These are phyloP conservation scores for Tragelaphus oryx DNA, from an alignment of 2,797 vertebrate species.

Conservation along the genomic window DNA sequence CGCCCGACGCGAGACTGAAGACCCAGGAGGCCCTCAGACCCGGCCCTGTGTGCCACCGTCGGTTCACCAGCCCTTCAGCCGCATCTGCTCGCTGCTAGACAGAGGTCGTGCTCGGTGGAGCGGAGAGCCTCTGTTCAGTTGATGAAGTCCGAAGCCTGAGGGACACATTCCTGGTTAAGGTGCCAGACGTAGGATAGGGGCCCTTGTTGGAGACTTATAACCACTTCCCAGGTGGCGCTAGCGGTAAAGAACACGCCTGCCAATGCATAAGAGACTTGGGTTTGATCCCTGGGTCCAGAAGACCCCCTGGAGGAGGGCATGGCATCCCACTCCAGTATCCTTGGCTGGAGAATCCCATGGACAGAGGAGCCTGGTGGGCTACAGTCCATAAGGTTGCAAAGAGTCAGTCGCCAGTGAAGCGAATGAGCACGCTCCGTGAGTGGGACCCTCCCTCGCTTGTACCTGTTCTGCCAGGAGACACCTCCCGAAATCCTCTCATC, in stretches of 20 bases:
- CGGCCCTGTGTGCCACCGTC: too few species aligned
- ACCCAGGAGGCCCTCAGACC: background rate
- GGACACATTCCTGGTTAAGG: background rate
- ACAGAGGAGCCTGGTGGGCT: background rate
- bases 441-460: background rate
- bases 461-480: background rate
- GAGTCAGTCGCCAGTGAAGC: fast-evolving
- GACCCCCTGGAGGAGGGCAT: background rate
- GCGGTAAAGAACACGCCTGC: background rate
- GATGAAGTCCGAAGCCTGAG: background rate
- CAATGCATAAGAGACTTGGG: fast-evolving
- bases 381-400: background rate
- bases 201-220: background rate
- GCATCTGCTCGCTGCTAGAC: background rate
- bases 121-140: background rate
- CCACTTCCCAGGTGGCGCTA: background rate
- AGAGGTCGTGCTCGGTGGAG: background rate
- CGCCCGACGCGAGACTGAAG: background rate
- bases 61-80: background rate
- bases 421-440: too few species aligned
- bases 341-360: background rate
- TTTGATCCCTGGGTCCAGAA: background rate
- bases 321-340: background rate
- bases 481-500: background rate
- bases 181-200: background rate